Evolutionary conservation across 2,113 vertebrate genomes (phyloP).

Genomic region (Synodontis membranacea): DNA sequence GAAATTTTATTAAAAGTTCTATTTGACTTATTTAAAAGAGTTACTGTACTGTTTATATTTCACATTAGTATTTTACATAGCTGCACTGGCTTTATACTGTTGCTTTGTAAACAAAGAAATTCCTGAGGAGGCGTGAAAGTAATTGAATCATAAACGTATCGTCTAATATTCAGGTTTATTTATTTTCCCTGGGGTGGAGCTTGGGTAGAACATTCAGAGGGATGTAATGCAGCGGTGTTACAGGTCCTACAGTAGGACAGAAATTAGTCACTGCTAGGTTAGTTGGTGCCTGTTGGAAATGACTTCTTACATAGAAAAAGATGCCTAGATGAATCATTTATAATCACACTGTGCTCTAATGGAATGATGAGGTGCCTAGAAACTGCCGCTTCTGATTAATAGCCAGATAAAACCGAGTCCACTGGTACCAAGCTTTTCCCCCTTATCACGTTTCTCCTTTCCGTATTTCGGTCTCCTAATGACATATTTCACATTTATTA

Average conservation of each 20-base stretch:
- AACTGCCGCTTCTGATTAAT: conserved; percentile 1
- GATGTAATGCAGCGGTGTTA: neutral
- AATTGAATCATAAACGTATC: neutral
- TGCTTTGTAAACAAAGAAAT: neutral
- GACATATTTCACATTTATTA: neutral
- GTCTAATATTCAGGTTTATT: neutral
- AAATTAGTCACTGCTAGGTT: neutral
- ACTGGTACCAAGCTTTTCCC: neutral
- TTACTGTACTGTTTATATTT: neutral
- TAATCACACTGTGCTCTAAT: neutral
- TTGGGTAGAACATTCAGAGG: neutral
- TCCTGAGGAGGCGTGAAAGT: neutral
- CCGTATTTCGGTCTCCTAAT: neutral
- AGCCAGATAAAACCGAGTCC: neutral
- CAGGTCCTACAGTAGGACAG: neutral
- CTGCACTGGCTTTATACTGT: neutral
- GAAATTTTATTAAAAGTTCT: neutral
- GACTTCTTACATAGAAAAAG: neutral
- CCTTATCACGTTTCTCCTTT: neutral
- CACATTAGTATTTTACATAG: neutral
- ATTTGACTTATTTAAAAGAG: neutral
- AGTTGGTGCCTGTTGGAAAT: neutral
- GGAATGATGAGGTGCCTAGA: neutral
- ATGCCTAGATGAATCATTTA: neutral
- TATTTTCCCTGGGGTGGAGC: neutral